phyloP scores from a whole-genome alignment of 2,113 vertebrate genomes.

The Lamprotornis superbus region DNA sequence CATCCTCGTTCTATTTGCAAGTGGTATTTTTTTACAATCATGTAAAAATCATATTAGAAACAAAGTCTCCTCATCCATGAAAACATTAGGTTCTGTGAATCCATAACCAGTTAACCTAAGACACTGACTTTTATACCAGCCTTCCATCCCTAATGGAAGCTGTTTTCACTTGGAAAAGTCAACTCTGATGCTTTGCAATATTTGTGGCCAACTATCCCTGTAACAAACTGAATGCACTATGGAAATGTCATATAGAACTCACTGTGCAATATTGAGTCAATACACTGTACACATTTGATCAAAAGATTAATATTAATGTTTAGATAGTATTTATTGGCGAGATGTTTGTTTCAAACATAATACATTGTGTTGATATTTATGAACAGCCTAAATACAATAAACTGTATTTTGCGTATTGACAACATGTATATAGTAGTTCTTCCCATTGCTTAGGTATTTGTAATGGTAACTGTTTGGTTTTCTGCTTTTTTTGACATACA shows the following conservation, averaged over 20 bases:
- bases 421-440: neutral
- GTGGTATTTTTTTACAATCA: neutral
- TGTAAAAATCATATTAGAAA: neutral
- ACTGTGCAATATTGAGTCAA: constrained; percentile 44
- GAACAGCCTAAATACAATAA: constrained; percentile 71
- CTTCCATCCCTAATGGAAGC: neutral
- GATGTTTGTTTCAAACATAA: constrained; percentile 59
- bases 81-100: constrained; percentile 6
- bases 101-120: neutral
- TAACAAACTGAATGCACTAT: constrained; percentile 16
- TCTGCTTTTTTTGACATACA: neutral
- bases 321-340: constrained; percentile 59
- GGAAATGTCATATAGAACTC: constrained; percentile 28
- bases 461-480: neutral
- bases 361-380: constrained; percentile 40
- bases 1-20: neutral
- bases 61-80: constrained; percentile 3
- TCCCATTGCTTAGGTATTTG: neutral
- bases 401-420: constrained; percentile 73
- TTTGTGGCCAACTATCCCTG: constrained; percentile 41
- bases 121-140: neutral
- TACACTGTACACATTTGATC: constrained; percentile 27
- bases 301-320: constrained; percentile 15
- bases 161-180: constrained; percentile 33
- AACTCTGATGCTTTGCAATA: constrained; percentile 25